These are phyloP conservation scores for Mystacides longicornis DNA, from an alignment of 2,888 invertebrate genomes.

Conservation along the genomic window DNA sequence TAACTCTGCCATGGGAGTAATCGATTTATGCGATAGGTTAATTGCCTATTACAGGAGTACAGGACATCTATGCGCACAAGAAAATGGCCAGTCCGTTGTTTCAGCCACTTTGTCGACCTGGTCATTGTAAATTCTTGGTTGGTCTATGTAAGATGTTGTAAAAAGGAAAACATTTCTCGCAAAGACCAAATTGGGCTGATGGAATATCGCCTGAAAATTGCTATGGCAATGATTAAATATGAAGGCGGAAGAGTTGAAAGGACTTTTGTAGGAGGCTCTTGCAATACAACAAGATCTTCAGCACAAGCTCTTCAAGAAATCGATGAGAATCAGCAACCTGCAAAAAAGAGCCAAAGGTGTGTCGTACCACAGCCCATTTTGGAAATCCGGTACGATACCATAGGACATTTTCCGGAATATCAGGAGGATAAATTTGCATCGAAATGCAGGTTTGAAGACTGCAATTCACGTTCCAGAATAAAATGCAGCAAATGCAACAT, in stretches of 20 bases:
- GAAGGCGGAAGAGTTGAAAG: background rate
- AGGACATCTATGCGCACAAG: background rate
- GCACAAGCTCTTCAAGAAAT: background rate
- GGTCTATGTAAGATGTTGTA: background rate
- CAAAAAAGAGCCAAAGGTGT: background rate
- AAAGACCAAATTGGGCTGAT: background rate
- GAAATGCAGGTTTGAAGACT: background rate
- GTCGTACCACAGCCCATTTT: background rate
- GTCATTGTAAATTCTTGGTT: background rate
- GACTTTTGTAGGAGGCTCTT: too few species aligned
- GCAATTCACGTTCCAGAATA: background rate
- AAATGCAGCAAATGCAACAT: background rate
- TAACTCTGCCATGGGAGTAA: background rate
- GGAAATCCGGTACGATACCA: background rate
- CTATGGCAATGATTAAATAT: background rate
- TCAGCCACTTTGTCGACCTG: background rate
- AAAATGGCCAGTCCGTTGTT: background rate
- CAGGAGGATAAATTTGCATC: background rate
- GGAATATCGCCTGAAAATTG: background rate
- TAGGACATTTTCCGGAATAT: background rate
- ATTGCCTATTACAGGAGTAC: background rate
- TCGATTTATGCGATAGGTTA: background rate
- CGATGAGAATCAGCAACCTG: background rate
- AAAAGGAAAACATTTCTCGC: background rate
- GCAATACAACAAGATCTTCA: background rate